Percentiles rank a stretch among this genome's conserved stretches.
These are phyloP conservation scores for Trematomus loennbergii DNA, from an alignment of 2,113 vertebrate species.

Conservation along the genomic window DNA sequence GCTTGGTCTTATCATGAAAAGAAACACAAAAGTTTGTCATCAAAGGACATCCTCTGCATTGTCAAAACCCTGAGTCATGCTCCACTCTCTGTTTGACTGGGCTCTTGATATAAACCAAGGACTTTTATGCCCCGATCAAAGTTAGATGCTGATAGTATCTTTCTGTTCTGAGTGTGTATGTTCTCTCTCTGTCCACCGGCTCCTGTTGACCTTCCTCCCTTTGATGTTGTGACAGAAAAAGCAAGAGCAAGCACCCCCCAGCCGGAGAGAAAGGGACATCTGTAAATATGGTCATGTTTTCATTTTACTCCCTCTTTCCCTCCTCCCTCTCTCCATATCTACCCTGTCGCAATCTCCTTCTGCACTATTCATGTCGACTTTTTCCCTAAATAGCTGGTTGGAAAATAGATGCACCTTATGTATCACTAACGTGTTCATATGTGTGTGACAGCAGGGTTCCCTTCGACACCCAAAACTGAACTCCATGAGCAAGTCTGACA, in stretches of 20 bases:
- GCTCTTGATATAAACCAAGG: slow-evolving; percentile 66
- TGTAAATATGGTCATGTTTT: slow-evolving; percentile 79
- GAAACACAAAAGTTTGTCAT: slow-evolving; percentile 9
- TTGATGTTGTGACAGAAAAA: slow-evolving; percentile 77
- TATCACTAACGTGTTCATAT: slow-evolving; percentile 22
- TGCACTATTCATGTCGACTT: neutral
- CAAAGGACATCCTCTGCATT: slow-evolving; percentile 49
- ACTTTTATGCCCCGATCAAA: slow-evolving; percentile 58
- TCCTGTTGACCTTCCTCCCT: slow-evolving; percentile 69
- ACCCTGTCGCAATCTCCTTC: neutral
- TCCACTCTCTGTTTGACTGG: slow-evolving; percentile 44
- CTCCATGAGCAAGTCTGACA: slow-evolving; percentile 88
- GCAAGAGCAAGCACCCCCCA: slow-evolving; percentile 81
- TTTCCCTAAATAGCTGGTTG: neutral
- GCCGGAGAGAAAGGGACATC: slow-evolving; percentile 82
- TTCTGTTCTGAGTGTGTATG: slow-evolving; percentile 51
- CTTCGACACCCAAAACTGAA: slow-evolving; percentile 84
- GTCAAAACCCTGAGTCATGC: slow-evolving; percentile 53
- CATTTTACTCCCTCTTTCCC: slow-evolving; percentile 17
- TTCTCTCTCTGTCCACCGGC: slow-evolving; percentile 69
- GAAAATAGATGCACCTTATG: slow-evolving; percentile 26
- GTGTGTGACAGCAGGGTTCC: slow-evolving; percentile 75
- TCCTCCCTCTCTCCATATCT: neutral
- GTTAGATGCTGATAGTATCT: slow-evolving; percentile 67
- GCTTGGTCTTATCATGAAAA: slow-evolving; percentile 22